Base-by-base conservation (phyloP, 2,888 invertebrate genomes). In the Cataglyphis albicans region DNA sequence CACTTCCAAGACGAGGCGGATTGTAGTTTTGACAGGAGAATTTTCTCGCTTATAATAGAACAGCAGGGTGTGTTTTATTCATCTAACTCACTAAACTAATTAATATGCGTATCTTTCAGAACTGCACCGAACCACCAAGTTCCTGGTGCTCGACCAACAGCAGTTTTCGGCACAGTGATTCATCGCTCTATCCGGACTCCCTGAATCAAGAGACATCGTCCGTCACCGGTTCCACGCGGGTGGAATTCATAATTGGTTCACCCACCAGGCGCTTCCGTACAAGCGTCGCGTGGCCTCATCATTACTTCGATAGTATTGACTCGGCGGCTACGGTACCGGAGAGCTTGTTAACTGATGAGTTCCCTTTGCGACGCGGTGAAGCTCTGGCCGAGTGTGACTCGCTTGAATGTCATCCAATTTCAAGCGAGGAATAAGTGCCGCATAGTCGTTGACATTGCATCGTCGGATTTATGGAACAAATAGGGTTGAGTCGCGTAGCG, bases 251-350 rank as follows among this genome's bases (percentile, higher is more conserved):
- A 32, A 91, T 94, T 63, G 94, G 94, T 68, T 94, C 94, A 38
- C 94, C 94, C 12, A 93, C 93, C 12, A 91, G 94, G 84, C 91
- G 92, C 70, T 93, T 94, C 80, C 93, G 95, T 93, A 90, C 95
- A 93, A 91, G 95, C 95, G 90, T 95, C 92, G 94, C 90, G 84
- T 94, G 89, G 93, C 93, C 91, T 67, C 91, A 86, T 59, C 90
- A 88, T 82, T 97, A 96, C 93, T 97, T 97, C 93, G 97, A 97
- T 94, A 97, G 97, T 94, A 96, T 97, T 94, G 96, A 96, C 93
- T 96, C 95, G 65, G 89, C 93, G 21, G 91, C 90, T 32, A 92
- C 93, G 84, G 88, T 92, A 21, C 92, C 92, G n/a, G 94, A 94
- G 67, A 93, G 93, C 82, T 88, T 93, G 29, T 86, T 91, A 82